Evolutionary conservation across 2,888 invertebrate species (phyloP), one percentile per base, ranked within the genome.

Genomic region (Ophion ellenae): DNA sequence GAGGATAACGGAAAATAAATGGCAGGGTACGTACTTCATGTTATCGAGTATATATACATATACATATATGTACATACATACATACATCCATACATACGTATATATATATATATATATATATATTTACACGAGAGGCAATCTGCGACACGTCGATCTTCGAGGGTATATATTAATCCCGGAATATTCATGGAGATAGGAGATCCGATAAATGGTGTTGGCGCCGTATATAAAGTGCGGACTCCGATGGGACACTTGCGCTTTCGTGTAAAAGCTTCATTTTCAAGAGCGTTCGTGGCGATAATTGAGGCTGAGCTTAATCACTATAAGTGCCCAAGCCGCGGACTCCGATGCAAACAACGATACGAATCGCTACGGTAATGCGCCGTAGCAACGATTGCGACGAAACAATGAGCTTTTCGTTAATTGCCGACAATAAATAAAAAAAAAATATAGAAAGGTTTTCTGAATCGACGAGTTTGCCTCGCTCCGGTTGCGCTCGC

Each of bases 281-380:
- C 74, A 74, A 40, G 45, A 61, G 61, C 74, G 24, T 74, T 63
- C 40, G 24, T 20, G 61, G 45, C 74, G 61, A 74, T 74, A 74
- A 74, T 74, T 40, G 47, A 61, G 24, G 40, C 40, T 24, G 14
- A 17, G 74, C 59, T 73, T 59, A 73, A 73, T 73, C 59, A 59
- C 59, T 9, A 59, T 59, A 73, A 73, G 73, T 73, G 73, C 59
- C 20, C 24, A 61, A 61, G 24, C 61, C 61, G 20, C 24, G 61
- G 61, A 20, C 53, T 28, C 70, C n/a, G 47, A 53, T 70, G 70
- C 17, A 53, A 53, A 53, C 47, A 70, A 53, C 70, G 53, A 70
- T 53, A 53, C 70, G 47, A 17, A 70, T 70, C 70, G 47, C 32
- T 70, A 28, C 17, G 17, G 28, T 70, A 53, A 70, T 53, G 63